Percentiles rank a stretch among this genome's conserved stretches.
Evolutionary conservation across 2,797 vertebrate species (phyloP).

Genomic region (Gallinago nigripennis): DNA sequence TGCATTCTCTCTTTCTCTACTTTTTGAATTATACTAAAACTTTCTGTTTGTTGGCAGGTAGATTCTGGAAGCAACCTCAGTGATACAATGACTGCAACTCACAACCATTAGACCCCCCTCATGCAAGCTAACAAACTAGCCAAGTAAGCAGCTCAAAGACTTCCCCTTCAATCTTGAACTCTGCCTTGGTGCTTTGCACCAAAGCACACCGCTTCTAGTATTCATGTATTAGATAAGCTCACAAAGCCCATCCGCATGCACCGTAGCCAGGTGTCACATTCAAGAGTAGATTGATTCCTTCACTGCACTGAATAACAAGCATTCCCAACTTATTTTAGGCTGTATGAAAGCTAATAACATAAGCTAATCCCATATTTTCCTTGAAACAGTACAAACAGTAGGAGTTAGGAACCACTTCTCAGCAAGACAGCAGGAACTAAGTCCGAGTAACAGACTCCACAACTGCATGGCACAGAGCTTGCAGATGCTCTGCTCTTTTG

Average conservation of each 20-base stretch:
- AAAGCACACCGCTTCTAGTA: background rate
- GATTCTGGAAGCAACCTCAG: background rate
- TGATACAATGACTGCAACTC: background rate
- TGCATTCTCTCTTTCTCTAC: background rate
- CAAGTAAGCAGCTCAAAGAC: background rate
- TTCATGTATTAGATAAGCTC: background rate
- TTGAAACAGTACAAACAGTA: background rate
- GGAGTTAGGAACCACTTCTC: background rate
- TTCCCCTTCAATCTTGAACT: background rate
- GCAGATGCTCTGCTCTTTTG: background rate
- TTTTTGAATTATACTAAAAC: background rate
- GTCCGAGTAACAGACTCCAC: background rate
- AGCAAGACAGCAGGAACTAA: slow-evolving; percentile 1
- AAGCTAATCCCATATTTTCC: background rate
- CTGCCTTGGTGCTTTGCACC: background rate
- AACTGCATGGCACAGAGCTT: accelerated
- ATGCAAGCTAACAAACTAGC: background rate
- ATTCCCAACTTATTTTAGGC: background rate
- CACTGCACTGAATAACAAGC: background rate
- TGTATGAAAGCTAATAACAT: background rate
- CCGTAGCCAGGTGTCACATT: background rate
- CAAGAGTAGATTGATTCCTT: background rate
- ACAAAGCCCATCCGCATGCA: accelerated
- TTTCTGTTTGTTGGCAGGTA: background rate
- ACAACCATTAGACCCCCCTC: background rate